A percentile compares a stretch with the other conserved stretches of the same genome.
phyloP scores from a whole-genome alignment of 2,888 invertebrate species.

The Cephus runcator region DNA sequence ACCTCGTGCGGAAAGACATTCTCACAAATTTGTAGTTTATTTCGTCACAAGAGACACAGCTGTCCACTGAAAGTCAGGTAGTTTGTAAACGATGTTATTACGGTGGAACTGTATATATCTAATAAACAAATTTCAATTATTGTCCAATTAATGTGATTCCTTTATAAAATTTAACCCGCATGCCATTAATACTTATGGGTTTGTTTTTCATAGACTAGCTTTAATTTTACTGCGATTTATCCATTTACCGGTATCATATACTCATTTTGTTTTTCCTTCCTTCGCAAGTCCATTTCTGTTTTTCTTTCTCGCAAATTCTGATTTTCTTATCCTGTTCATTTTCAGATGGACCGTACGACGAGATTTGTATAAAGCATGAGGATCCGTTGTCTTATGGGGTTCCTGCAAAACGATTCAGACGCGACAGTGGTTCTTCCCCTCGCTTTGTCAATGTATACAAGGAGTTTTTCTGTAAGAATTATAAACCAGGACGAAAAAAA shows the following conservation, averaged over 20 bases:
- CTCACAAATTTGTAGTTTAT: slow-evolving; percentile 39
- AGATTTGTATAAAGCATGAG: not conserved
- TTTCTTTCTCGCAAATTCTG: slow-evolving; percentile 23
- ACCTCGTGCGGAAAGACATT: slow-evolving; percentile 42
- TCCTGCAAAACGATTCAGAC: not conserved
- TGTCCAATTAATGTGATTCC: not conserved
- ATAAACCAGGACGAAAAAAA: not conserved
- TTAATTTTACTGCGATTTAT: not conserved
- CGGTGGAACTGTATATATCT: not conserved
- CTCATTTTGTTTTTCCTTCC: not conserved
- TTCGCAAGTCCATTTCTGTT: slow-evolving; percentile 7
- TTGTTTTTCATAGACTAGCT: not conserved
- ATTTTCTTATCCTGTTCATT: slow-evolving; percentile 6
- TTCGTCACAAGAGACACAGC: slow-evolving; percentile 34
- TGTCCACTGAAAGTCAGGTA: not conserved
- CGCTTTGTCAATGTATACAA: not conserved
- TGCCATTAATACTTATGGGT: not conserved
- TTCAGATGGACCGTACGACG: not conserved
- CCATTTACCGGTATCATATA: not conserved
- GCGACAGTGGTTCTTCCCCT: not conserved
- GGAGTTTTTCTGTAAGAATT: not conserved
- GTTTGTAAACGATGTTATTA: not conserved
- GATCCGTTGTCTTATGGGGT: not conserved
- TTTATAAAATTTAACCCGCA: not conserved
- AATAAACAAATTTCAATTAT: not conserved